Evolutionary conservation across 2,797 vertebrate genomes (phyloP).

Genomic region (Gambusia yucatana): DNA sequence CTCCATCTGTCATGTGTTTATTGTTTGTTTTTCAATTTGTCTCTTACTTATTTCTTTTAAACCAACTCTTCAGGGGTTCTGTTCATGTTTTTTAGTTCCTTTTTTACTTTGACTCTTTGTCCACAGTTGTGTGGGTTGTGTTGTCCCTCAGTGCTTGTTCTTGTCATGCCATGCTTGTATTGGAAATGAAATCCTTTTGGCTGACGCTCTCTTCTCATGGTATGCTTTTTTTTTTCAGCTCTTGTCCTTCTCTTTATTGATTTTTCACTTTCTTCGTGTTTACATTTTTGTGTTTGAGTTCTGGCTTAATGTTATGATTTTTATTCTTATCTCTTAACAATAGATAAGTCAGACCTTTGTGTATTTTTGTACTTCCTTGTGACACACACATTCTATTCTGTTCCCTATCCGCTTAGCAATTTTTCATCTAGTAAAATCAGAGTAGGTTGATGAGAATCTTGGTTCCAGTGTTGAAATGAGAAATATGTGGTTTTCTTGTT

Average conservation of each 20-base stretch:
- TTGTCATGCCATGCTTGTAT: conserved; percentile 20
- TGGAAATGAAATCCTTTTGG: conserved; percentile 39
- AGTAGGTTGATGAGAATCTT: conserved; percentile 37
- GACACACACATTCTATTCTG: conserved; percentile 42
- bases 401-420: conserved; percentile 32
- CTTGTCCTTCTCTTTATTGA: conserved; percentile 24
- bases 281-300: not conserved
- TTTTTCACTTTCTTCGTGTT: conserved; percentile 22
- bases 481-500: conserved; percentile 52
- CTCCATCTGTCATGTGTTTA: conserved; percentile 11
- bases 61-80: conserved; percentile 3
- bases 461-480: conserved; percentile 26
- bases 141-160: conserved; percentile 18
- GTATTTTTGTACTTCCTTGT: conserved; percentile 33
- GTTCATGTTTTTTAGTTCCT: conserved; percentile 6
- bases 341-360: conserved; percentile 21
- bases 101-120: conserved; percentile 33
- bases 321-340: conserved; percentile 17
- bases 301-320: conserved; percentile 16
- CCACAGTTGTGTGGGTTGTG: conserved; percentile 23
- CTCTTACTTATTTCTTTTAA: conserved; percentile 10
- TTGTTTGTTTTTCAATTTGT: conserved; percentile 15
- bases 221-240: not conserved
- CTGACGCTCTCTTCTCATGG: conserved; percentile 37
- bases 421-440: conserved; percentile 41